Evolutionary conservation across 2,888 invertebrate species (phyloP).

Genomic region (Dusona sp.): DNA sequence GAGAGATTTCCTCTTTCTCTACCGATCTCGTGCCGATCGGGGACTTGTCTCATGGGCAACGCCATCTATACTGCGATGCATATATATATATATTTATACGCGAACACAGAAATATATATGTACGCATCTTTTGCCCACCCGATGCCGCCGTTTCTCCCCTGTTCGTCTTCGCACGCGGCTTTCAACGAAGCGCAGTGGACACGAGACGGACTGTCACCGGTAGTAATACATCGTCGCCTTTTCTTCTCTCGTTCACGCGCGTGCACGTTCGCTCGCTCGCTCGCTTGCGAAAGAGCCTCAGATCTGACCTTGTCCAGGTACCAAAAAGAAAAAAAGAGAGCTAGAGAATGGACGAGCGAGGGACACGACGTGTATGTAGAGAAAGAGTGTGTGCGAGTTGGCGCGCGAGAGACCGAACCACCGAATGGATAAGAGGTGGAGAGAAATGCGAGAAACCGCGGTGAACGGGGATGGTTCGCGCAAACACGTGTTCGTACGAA

Average conservation of each 20-base stretch:
- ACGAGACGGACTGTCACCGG: constrained; percentile 83
- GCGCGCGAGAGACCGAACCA: constrained; percentile 57
- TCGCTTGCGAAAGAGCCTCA: constrained; percentile 11
- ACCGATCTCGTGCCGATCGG: constrained; percentile 53
- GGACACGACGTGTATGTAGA: constrained; percentile 50
- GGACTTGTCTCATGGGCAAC: constrained; percentile 36
- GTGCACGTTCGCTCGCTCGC: constrained; percentile 16
- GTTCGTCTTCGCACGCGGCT: constrained; percentile 46
- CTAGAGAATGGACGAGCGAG: constrained; percentile 47
- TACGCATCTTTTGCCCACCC: constrained; percentile 49
- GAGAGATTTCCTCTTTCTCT: constrained; percentile 46
- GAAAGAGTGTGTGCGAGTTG: constrained; percentile 38
- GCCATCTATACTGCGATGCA: constrained; percentile 21
- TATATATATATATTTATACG: constrained; percentile 7
- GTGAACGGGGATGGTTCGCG: constrained; percentile 79
- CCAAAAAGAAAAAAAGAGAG: constrained; percentile 1
- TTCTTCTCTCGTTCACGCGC: constrained; percentile 68
- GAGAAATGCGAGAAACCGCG: constrained; percentile 58
- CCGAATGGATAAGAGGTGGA: constrained; percentile 51
- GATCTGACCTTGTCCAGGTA: constrained; percentile 7
- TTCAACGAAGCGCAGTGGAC: constrained; percentile 47
- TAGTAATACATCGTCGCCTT: constrained; percentile 84
- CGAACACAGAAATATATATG: constrained; percentile 41
- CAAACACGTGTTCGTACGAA: constrained; percentile 83
- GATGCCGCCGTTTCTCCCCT: constrained; percentile 59